Evolutionary conservation across 2,113 vertebrate genomes (phyloP).

Genomic region (Cyanoramphus novaezelandiae): DNA sequence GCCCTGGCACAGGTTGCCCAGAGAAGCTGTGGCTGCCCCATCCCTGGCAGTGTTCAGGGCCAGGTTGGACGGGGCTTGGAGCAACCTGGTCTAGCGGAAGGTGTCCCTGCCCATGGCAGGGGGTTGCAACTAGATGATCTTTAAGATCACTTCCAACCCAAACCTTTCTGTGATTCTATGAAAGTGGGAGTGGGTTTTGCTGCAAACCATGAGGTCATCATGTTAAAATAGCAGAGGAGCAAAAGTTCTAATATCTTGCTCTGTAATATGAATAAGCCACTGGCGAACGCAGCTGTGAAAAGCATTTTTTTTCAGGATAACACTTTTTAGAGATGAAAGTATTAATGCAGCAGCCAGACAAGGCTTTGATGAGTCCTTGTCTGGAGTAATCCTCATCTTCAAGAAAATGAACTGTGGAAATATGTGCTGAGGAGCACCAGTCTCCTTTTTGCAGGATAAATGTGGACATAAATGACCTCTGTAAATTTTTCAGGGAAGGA

Average conservation of each 20-base stretch:
- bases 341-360: neutral
- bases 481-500: neutral
- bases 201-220: neutral
- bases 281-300: neutral
- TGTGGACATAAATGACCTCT: neutral
- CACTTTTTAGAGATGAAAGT: neutral
- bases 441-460: neutral
- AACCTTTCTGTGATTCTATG: neutral
- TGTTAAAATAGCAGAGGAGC: neutral
- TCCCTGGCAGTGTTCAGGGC: neutral
- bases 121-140: neutral
- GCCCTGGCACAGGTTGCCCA: neutral
- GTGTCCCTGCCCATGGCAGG: neutral
- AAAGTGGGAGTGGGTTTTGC: neutral
- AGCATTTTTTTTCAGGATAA: neutral
- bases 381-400: neutral
- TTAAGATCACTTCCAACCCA: neutral
- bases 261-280: neutral
- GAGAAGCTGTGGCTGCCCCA: neutral
- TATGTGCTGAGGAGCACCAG: neutral
- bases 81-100: neutral
- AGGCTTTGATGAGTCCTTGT: neutral
- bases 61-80: neutral
- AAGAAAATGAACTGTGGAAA: neutral
- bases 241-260: neutral